A percentile compares a stretch with the other conserved stretches of the same genome.
Conservation (phyloP, 2,888 invertebrate species). For the Neocrepidodera transversa region DNA sequence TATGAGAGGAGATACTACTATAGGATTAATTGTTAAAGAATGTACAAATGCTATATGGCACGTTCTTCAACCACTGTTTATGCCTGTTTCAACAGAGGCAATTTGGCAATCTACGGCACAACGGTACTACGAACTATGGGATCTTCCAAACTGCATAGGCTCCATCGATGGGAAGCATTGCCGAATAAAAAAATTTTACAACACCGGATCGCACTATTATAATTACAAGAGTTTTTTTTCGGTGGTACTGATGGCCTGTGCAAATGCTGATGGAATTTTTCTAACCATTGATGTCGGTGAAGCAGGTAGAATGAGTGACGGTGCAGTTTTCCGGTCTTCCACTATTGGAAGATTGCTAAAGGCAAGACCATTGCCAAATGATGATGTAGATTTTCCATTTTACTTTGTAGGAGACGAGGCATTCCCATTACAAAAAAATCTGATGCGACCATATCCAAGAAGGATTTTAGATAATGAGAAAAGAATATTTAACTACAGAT, state of each 20-base stretch:
- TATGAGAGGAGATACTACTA: constrained; percentile 22
- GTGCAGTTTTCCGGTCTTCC: constrained; percentile 13
- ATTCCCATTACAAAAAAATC: constrained; percentile 13
- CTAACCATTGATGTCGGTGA: no score
- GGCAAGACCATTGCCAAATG: constrained; percentile 13
- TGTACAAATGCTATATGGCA: constrained; percentile 11
- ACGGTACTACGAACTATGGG: constrained; percentile 21
- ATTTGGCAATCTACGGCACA: constrained; percentile 20
- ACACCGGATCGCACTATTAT: constrained; percentile 18
- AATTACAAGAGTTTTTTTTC: constrained; percentile 11
- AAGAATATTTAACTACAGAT: constrained; percentile 20
- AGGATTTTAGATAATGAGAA: constrained; percentile 10
- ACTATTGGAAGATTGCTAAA: constrained; percentile 13
- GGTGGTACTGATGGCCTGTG: constrained; percentile 19
- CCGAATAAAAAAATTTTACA: constrained; percentile 15
- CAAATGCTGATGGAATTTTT: constrained; percentile 13
- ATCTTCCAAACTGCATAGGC: no score
- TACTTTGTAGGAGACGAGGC: constrained; percentile 6
- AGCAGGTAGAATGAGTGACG: constrained; percentile 24
- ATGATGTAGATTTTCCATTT: constrained; percentile 11
- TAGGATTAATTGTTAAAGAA: constrained; percentile 13
- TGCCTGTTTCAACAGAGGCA: constrained; percentile 20
- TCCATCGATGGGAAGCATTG: no score
- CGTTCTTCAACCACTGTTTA: no score
- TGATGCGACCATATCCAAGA: constrained; percentile 16